Conservation (phyloP, 2,113 vertebrate species). For the Carassius auratus region DNA sequence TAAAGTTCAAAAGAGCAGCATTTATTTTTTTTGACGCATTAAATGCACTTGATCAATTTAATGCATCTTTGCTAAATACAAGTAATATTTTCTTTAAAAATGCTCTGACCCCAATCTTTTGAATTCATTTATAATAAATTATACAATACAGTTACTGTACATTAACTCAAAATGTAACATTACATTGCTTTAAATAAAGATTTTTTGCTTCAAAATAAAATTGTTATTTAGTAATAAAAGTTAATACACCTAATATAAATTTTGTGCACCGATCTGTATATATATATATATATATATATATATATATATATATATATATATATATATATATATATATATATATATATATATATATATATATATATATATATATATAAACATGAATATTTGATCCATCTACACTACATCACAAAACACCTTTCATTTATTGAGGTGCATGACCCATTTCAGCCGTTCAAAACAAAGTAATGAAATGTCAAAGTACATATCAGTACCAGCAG, state of each 20-base stretch:
- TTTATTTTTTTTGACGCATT: too few species aligned
- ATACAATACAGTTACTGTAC: background rate
- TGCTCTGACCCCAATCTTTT: background rate
- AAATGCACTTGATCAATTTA: background rate
- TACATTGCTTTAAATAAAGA: background rate
- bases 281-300: background rate
- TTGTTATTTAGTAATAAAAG: background rate
- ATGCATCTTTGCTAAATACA: background rate
- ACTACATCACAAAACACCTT: background rate
- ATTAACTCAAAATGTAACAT: background rate
- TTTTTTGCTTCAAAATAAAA: background rate
- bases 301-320: background rate
- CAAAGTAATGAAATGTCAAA: background rate
- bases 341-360: background rate
- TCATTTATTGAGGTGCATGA: background rate
- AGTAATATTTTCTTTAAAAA: background rate
- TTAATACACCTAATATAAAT: background rate
- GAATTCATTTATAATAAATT: background rate
- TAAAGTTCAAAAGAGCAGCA: background rate
- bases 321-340: background rate
- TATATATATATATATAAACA: background rate
- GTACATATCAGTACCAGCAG: background rate
- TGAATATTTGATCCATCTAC: background rate
- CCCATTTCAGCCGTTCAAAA: background rate
- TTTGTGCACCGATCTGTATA: background rate